phyloP scores from a whole-genome alignment of 1,140 invertebrate species.

The Sitobion miscanthi region DNA sequence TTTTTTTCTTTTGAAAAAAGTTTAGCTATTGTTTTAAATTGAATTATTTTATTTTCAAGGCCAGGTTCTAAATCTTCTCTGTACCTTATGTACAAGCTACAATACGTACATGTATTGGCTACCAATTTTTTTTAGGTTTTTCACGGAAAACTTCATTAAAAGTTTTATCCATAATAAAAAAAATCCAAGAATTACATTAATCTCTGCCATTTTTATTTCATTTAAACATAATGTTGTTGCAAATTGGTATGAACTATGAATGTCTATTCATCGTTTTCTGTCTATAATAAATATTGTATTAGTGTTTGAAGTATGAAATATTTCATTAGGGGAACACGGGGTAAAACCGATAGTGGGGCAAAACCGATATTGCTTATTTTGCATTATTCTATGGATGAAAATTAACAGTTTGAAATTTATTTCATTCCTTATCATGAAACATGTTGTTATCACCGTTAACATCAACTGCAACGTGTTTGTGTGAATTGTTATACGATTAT shows the following conservation, averaged over 20 bases:
- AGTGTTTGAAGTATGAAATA: neutral
- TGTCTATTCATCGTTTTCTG: neutral
- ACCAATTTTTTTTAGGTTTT: conserved; percentile 15
- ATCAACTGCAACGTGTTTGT: no score
- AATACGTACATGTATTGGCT: neutral
- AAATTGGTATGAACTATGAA: neutral
- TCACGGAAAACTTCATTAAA: neutral
- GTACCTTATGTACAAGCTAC: neutral
- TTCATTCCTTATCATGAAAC: no score
- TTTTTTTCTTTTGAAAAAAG: neutral
- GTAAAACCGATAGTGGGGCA: no score
- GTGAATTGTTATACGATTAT: no score
- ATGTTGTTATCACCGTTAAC: no score
- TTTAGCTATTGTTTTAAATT: conserved; percentile 4
- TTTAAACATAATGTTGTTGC: neutral
- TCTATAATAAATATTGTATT: neutral
- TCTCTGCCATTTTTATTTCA: neutral
- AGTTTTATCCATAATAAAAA: neutral
- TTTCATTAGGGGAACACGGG: no score
- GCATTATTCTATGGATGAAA: no score
- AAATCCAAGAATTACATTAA: neutral
- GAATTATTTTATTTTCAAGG: neutral
- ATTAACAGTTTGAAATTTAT: no score
- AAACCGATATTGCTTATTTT: no score
- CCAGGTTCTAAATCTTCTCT: conserved; percentile 7